Conservation (phyloP, 1,140 invertebrate genomes). For the Odontomachus brunneus region DNA sequence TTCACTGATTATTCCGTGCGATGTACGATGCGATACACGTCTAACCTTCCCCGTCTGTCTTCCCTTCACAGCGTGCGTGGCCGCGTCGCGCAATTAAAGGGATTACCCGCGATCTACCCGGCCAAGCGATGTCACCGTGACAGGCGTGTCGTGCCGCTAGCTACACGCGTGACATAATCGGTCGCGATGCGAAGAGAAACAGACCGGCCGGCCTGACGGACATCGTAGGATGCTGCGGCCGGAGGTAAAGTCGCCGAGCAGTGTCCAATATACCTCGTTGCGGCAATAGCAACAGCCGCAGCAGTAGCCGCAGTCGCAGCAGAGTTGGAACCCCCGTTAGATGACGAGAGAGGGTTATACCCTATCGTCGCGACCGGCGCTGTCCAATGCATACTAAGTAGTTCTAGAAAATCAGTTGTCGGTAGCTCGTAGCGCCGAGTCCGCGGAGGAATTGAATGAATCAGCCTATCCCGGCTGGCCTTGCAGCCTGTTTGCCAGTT, state of each 20-base stretch:
- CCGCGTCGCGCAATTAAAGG: conserved; percentile 20
- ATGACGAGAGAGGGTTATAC: conserved; percentile 58
- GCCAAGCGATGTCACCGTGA: not conserved
- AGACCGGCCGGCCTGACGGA: not conserved
- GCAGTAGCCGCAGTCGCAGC: not conserved
- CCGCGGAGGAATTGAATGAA: conserved; percentile 67
- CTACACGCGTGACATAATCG: conserved; percentile 64
- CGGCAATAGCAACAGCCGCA: not conserved
- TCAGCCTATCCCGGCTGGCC: conserved; percentile 58
- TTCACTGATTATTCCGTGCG: no score
- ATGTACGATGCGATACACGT: no score
- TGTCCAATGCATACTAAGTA: conserved; percentile 75
- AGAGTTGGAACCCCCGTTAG: conserved; percentile 57
- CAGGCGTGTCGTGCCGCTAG: conserved; percentile 6
- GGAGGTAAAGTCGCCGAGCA: conserved; percentile 9
- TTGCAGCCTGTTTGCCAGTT: conserved; percentile 38
- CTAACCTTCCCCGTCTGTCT: no score
- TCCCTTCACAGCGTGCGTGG: not conserved
- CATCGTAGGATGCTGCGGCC: not conserved
- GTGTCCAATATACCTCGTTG: conserved; percentile 25
- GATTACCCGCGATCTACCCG: conserved; percentile 9
- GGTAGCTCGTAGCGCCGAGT: conserved; percentile 54
- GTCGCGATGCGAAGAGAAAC: conserved; percentile 39
- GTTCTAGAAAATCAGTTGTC: conserved; percentile 72
- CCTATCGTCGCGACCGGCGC: conserved; percentile 54